A percentile compares a stretch with the other conserved stretches of the same genome.
These are phyloP conservation scores for Monodelphis domestica DNA, from an alignment of 2,797 vertebrate species.

Conservation along the genomic window DNA sequence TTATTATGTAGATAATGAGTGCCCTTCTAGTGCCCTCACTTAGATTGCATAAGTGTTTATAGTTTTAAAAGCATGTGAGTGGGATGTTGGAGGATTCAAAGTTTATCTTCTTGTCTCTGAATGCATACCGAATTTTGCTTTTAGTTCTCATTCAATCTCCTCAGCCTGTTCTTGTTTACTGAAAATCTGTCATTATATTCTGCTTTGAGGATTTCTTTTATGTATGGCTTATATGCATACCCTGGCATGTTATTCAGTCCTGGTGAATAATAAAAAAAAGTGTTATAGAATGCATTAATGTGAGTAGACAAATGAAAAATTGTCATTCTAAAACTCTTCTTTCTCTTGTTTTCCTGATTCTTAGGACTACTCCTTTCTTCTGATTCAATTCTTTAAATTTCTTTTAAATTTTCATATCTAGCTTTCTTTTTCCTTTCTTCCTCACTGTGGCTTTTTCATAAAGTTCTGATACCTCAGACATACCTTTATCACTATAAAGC, in stretches of 20 bases:
- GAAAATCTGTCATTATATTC: conserved; percentile 64
- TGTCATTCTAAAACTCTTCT: conserved; percentile 32
- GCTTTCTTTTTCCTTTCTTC: not conserved
- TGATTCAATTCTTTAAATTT: conserved; percentile 29
- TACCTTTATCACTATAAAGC: not conserved
- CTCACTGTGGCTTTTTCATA: conserved; percentile 27
- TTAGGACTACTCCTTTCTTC: conserved; percentile 3
- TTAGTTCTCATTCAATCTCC: conserved; percentile 53
- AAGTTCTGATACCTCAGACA: conserved; percentile 15
- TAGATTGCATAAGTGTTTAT: not conserved
- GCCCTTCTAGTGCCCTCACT: conserved; percentile 23
- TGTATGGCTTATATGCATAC: conserved; percentile 47
- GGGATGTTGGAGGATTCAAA: conserved; percentile 46
- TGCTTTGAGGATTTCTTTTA: conserved; percentile 53
- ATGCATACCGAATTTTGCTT: conserved; percentile 47
- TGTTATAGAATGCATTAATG: conserved; percentile 62
- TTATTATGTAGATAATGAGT: conserved; percentile 15
- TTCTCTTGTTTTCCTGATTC: not conserved
- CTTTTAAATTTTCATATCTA: conserved; percentile 20
- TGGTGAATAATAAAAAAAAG: conserved; percentile 58
- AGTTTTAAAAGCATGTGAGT: conserved; percentile 59
- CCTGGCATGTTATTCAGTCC: conserved; percentile 42
- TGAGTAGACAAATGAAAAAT: conserved; percentile 54
- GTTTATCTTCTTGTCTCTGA: conserved; percentile 54
- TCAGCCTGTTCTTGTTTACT: conserved; percentile 67